These are phyloP conservation scores for Pomatostomus ruficeps DNA, from an alignment of 2,113 vertebrate genomes.

Conservation along the genomic window DNA sequence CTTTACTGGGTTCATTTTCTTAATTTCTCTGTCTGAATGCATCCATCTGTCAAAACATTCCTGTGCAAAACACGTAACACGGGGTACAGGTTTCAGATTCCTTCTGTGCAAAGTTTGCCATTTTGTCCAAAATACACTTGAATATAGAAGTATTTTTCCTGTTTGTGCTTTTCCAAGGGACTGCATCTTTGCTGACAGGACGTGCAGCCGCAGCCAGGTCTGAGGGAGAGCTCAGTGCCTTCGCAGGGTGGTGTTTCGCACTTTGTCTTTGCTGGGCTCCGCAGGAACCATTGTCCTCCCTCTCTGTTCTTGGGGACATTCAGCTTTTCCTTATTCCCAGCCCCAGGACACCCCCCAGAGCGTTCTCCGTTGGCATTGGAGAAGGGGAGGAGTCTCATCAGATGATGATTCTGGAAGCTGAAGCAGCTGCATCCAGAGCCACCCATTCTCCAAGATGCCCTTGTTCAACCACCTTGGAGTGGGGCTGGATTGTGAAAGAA, in stretches of 20 bases:
- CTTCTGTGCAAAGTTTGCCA: background rate
- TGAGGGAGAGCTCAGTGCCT: background rate
- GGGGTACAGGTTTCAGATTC: background rate
- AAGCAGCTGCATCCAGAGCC: background rate
- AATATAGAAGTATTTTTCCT: background rate
- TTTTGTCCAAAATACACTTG: background rate
- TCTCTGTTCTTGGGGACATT: background rate
- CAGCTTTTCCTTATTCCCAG: background rate
- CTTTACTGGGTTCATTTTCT: background rate
- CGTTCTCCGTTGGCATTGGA: background rate
- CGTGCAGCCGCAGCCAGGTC: background rate
- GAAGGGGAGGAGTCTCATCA: background rate
- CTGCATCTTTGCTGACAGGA: background rate
- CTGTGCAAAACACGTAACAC: background rate
- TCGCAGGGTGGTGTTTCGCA: background rate
- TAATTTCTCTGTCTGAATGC: constrained; percentile 27
- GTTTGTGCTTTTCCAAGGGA: background rate
- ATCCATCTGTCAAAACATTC: constrained; percentile 45
- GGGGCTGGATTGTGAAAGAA: background rate
- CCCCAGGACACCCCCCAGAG: background rate
- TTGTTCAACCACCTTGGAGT: background rate
- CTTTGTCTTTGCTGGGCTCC: accelerated
- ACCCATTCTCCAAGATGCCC: background rate
- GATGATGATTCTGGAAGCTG: background rate
- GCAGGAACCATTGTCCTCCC: background rate